These are phyloP conservation scores for Eueides isabella DNA, from an alignment of 1,140 invertebrate genomes.

Conservation along the genomic window DNA sequence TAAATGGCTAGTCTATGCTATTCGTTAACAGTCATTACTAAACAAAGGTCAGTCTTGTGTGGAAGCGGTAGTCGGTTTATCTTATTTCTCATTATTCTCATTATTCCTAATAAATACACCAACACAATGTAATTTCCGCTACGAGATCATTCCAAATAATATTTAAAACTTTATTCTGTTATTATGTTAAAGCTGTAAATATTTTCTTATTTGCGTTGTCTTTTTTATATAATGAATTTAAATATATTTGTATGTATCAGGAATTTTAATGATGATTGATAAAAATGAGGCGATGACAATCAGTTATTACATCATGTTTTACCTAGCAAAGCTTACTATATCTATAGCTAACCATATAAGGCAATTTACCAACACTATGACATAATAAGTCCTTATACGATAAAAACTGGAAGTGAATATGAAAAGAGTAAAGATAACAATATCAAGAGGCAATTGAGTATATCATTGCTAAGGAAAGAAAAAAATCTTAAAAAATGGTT, in stretches of 20 bases:
- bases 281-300: conserved; percentile 39
- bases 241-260: conserved; percentile 3
- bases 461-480: no score
- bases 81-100: conserved; percentile 63
- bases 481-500: no score
- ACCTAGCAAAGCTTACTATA: conserved; percentile 35
- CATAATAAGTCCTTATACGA: conserved; percentile 33
- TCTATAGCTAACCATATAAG: conserved; percentile 33
- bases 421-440: background rate
- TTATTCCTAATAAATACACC: conserved; percentile 66
- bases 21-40: conserved; percentile 22
- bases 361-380: conserved; percentile 40
- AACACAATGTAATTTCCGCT: conserved; percentile 53
- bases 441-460: no score
- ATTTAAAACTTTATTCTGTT: background rate
- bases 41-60: conserved; percentile 68
- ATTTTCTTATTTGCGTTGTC: background rate
- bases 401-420: conserved; percentile 2
- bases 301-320: conserved; percentile 33
- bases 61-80: conserved; percentile 68
- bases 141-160: conserved; percentile 11
- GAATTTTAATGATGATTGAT: conserved; percentile 30
- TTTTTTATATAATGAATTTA: background rate
- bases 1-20: background rate
- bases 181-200: background rate